Evolutionary conservation across 2,113 vertebrate species (phyloP), one percentile per base, ranked within the genome.

Genomic region (Pelecanus crispus): DNA sequence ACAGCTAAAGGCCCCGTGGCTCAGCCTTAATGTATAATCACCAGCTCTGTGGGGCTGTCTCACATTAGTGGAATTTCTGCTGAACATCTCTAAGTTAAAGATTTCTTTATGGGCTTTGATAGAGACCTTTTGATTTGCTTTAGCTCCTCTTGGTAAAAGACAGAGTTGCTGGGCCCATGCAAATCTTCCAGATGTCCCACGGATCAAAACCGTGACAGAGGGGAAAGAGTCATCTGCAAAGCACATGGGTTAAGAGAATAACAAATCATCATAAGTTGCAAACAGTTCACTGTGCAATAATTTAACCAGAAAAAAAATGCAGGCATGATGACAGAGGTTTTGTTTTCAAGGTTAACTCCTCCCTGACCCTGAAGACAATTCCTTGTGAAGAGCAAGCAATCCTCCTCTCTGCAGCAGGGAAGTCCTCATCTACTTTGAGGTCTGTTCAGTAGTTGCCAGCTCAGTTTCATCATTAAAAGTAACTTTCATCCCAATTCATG

Each of bases 91-190:
- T 91, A 83, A 83, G 61, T 95, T 95, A 97, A 93, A 86, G 62
- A 87, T 90, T 97, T 96, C 91, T 96, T 96, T 97, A 67, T 0
- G 7, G 96, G 87, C 87, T 98, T 94, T 96, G 94, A 97, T 65
- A 95, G 88, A 96, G 97, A 99, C 99, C 98, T 99, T 99, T 98
- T 99, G 99, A 98, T 98, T 99, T 97, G 99, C 98, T 97, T 99
- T 98, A 87, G 99, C 99, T 96, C 98, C 99, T 98, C 99, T 98
- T 90, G 99, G 99, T 94, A 99, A 98, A 97, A 99, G 99, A 96
- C 99, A 99, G 73, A 99, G 99, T 92, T 99, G 99, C 97, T 99
- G 99, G 90, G 99, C 99, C 99, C 99, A 99, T 17, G 99, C 99
- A 91, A 99, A 99, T 97, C 99, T 98, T 94, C 99, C 99, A 65